These are phyloP conservation scores for Argyrosomus regius DNA, from an alignment of 2,797 vertebrate genomes.

Conservation along the genomic window DNA sequence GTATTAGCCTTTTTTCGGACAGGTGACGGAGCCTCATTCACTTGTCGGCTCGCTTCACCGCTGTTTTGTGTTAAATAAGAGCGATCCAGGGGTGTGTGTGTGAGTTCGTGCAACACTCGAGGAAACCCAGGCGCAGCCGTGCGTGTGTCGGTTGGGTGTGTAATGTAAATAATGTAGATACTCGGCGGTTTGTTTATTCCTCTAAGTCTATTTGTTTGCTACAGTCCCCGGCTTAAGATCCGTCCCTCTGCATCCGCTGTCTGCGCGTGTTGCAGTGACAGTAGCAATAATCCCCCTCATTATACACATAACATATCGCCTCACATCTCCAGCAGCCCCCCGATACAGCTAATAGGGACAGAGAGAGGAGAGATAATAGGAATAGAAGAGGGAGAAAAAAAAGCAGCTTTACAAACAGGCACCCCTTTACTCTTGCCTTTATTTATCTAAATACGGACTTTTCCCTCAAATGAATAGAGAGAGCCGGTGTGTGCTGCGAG, in stretches of 20 bases:
- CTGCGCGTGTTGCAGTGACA: slow-evolving; percentile 69
- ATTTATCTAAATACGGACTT: slow-evolving; percentile 75
- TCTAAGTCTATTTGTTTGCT: slow-evolving; percentile 71
- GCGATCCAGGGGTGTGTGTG: slow-evolving; percentile 7
- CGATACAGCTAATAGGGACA: slow-evolving; percentile 76
- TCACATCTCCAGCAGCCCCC: slow-evolving; percentile 79
- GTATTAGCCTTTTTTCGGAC: not conserved
- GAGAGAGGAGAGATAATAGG: slow-evolving; percentile 67
- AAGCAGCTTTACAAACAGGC: slow-evolving; percentile 74
- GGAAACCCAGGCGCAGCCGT: slow-evolving; percentile 1
- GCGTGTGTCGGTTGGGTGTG: slow-evolving; percentile 14
- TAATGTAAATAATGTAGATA: slow-evolving; percentile 66
- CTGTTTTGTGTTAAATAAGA: not conserved
- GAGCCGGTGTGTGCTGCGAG: slow-evolving; percentile 51
- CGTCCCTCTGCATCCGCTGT: slow-evolving; percentile 54
- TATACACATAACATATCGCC: slow-evolving; percentile 78
- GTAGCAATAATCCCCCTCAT: slow-evolving; percentile 79
- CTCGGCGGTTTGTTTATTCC: slow-evolving; percentile 66
- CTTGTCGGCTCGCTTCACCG: not conserved
- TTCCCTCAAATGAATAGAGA: slow-evolving; percentile 71
- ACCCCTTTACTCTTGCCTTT: slow-evolving; percentile 64
- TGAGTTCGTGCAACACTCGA: slow-evolving; percentile 6
- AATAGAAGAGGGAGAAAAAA: slow-evolving; percentile 31
- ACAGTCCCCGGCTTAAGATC: slow-evolving; percentile 67
- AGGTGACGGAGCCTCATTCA: too few relatives aligned